Conservation (phyloP, 2,113 vertebrate genomes). For the Coptodon rendalli region DNA sequence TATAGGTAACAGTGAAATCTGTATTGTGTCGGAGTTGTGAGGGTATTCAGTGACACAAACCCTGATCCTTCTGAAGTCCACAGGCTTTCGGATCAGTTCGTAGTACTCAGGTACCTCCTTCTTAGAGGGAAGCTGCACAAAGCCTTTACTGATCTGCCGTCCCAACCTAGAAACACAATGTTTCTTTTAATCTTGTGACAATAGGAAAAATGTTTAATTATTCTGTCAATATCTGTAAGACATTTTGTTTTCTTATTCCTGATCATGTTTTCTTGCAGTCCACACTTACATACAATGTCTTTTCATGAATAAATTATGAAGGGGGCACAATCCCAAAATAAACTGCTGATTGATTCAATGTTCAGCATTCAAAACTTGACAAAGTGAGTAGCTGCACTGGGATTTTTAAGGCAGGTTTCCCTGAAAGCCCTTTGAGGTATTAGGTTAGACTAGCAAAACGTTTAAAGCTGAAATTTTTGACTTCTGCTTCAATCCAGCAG, state of each 20-base stretch:
- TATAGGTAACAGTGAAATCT: neutral
- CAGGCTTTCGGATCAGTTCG: constrained; percentile 95
- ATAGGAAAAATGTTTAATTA: neutral
- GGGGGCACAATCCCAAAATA: neutral
- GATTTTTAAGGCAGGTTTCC: neutral
- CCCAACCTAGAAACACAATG: constrained; percentile 79
- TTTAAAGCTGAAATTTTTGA: neutral
- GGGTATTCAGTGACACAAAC: constrained; percentile 59
- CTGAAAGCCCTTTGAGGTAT: neutral
- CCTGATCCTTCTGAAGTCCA: constrained; percentile 99
- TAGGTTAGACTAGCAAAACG: neutral
- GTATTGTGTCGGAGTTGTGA: neutral
- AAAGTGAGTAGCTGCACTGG: neutral
- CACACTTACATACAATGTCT: neutral
- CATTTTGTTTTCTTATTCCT: neutral
- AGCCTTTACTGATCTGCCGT: constrained; percentile 97
- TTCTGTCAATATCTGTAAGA: neutral
- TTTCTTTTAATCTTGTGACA: neutral
- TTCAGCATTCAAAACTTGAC: neutral
- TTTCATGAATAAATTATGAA: neutral
- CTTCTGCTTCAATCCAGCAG: neutral
- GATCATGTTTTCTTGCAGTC: neutral
- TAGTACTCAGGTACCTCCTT: constrained; percentile 98
- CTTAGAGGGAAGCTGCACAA: constrained; percentile 94
- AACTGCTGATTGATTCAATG: neutral